Base-by-base conservation (phyloP, 2,113 vertebrate genomes). In the Microtus oregoni region DNA sequence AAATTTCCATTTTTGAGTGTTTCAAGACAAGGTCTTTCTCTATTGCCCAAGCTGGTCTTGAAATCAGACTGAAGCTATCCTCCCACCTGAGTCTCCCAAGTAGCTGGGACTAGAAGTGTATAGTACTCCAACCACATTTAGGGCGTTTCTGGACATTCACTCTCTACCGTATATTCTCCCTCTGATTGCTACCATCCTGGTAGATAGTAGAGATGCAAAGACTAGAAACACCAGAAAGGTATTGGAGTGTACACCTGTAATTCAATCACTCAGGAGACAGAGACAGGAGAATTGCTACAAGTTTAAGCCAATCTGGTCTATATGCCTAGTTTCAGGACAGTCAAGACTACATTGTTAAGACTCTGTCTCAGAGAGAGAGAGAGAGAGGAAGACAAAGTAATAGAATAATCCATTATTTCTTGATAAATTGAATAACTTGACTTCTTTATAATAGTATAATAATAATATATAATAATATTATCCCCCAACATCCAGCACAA, bases 361-460 rank as follows among this genome's bases (percentile, higher is more conserved):
- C 17, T 65, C 22, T 50, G 5, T 32, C 61, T 67, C 61, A 41
- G 12, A 44, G 44, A 85, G 26, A 8, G 17, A 63, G 26, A 63
- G 26, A n/a, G 1, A 5, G 7, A 1, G 3, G 8, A 6, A 20
- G 0, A 13, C 22, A 35, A 3, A 22, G 15, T 24, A 61, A 83
- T 9, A 83, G 24, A 91, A 26, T 89, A 83, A 77, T 1, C 30
- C 35, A 67, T 68, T 63, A 19, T 41, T 47, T 14, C 86, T 96
- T 92, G 30, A 78, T 67, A 95, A 97, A 92, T 82, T 20, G 8
- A 44, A 32, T 70, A 61, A 76, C 28, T 93, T 93, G 83, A 73
- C 22, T 63, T 88, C 52, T 65, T 35, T 5, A 2, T 58, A 76
- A 58, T 78, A 90, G 22, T 20, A 94, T 58, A 58, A 6, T 58